Percentiles rank a stretch among this genome's conserved stretches.
These are phyloP conservation scores for Parasteatoda lunata DNA, from an alignment of 2,888 invertebrate genomes.

Conservation along the genomic window DNA sequence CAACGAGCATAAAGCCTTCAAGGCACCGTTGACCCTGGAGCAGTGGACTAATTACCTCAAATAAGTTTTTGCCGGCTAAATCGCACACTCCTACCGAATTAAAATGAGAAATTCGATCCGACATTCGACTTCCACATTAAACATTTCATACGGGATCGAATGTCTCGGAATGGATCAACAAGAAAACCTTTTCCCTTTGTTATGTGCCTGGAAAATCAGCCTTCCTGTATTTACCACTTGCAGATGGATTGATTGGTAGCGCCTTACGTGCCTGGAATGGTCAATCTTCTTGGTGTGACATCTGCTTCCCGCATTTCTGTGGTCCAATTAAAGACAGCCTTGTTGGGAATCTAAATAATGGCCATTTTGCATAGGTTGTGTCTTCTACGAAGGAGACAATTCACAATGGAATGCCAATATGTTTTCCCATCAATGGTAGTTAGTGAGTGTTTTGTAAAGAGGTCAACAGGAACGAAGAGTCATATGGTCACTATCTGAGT, in stretches of 20 bases:
- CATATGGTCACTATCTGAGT: no score
- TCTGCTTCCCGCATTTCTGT: conserved; percentile 57
- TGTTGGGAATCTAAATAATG: conserved; percentile 28
- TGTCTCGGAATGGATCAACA: neutral
- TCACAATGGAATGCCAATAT: conserved; percentile 8
- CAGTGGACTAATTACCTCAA: conserved; percentile 64
- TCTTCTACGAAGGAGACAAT: neutral
- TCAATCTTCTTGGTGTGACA: conserved; percentile 30
- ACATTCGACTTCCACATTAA: neutral
- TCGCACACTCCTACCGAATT: conserved; percentile 49
- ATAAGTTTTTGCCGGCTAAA: conserved; percentile 51
- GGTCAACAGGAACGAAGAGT: neutral
- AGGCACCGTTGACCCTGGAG: conserved; percentile 62
- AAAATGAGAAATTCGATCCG: conserved; percentile 39
- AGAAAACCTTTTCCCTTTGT: neutral
- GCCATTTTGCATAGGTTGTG: conserved; percentile 30
- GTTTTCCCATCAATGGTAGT: neutral
- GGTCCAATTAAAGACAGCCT: conserved; percentile 52
- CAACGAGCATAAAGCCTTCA: conserved; percentile 22
- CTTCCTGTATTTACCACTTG: conserved; percentile 1
- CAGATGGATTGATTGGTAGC: conserved; percentile 35
- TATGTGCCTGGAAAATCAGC: neutral
- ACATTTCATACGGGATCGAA: neutral
- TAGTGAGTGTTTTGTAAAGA: neutral
- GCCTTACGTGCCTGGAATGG: conserved; percentile 43